These are phyloP conservation scores for Polyommatus iphigenia DNA, from an alignment of 2,888 invertebrate species.

Conservation along the genomic window DNA sequence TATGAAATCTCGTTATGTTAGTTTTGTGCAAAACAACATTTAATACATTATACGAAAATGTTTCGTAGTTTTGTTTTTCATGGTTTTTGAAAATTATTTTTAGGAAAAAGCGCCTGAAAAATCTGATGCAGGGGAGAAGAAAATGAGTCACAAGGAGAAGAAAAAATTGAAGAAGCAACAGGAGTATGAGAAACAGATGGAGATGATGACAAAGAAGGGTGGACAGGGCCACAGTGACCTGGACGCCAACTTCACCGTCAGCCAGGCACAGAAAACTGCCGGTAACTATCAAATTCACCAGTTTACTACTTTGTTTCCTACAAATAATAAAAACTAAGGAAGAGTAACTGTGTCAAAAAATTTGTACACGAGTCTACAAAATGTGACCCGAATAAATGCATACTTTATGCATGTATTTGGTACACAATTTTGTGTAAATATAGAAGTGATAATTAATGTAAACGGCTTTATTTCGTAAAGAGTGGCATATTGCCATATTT, in stretches of 20 bases:
- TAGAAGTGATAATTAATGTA: too few species aligned
- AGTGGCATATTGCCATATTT: too few species aligned
- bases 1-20: too few species aligned
- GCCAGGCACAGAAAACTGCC: slow-evolving; percentile 87
- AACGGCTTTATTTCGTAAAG: too few species aligned
- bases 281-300: slow-evolving; percentile 53
- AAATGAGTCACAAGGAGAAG: slow-evolving; percentile 94
- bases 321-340: too few species aligned
- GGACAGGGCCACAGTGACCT: slow-evolving; percentile 94
- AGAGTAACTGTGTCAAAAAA: too few species aligned
- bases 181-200: slow-evolving; percentile 93
- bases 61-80: background rate
- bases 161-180: slow-evolving; percentile 93
- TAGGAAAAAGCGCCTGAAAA: slow-evolving; percentile 48
- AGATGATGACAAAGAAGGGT: slow-evolving; percentile 90
- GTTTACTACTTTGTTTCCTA: too few species aligned
- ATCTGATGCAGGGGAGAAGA: slow-evolving; percentile 82
- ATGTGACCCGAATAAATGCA: too few species aligned
- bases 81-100: slow-evolving; percentile 25
- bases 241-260: slow-evolving; percentile 97
- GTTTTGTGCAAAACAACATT: too few species aligned
- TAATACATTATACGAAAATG: background rate
- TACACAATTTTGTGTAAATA: too few species aligned
- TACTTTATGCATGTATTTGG: too few species aligned
- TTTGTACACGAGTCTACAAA: too few species aligned